Base-by-base conservation (phyloP, 30 jellyfish, hydroid and myxozoan genomes). In the Aurelia aurita region DNA sequence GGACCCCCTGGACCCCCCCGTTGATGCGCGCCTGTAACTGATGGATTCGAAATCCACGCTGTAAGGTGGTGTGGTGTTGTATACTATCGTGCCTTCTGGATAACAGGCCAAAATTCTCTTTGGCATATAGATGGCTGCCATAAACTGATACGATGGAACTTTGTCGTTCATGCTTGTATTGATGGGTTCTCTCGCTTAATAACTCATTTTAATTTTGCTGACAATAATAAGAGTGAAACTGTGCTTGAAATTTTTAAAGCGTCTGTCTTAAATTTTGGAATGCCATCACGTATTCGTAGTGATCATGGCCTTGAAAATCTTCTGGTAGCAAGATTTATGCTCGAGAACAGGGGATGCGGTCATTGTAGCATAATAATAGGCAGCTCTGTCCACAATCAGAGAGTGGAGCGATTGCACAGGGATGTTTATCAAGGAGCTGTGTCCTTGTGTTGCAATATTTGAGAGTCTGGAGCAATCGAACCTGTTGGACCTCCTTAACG, bases 341-440 rank as follows among this genome's bases (percentile, higher is more conserved):
- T 45, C 18, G 43, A 72, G 79, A 67, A 11, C 18, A 19, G 79
- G 26, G 79, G 79, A 16, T 19, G 7, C 8, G 26, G 23, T 22
- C 23, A 65, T 12, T 67, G 79, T 13, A 67, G 79, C 23, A 67
- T 67, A 15, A 67, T 67, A 11, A 67, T 65, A 12, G 79, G 79
- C 9, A 67, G 79, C 21, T 67, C 79, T 8, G 79, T 67, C 23
- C 79, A 67, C 23, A 67, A 67, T 21, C 79, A 67, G 21, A 23
- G 79, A 72, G 78, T 72, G 25, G 85, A 72, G 58, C 15, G 85
- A 39, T 80, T 72, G 1, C 58, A 47, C n/a, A 18, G 85, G 43
- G 85, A 72, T 26, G 74, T 1, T n/a, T 72, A 35, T 25, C 22
- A 26, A 23, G 79, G 85, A 34, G 85, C 43, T 22, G 32, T 72